Conservation (phyloP, 2,888 invertebrate genomes). For the Ceraclea dissimilis region DNA sequence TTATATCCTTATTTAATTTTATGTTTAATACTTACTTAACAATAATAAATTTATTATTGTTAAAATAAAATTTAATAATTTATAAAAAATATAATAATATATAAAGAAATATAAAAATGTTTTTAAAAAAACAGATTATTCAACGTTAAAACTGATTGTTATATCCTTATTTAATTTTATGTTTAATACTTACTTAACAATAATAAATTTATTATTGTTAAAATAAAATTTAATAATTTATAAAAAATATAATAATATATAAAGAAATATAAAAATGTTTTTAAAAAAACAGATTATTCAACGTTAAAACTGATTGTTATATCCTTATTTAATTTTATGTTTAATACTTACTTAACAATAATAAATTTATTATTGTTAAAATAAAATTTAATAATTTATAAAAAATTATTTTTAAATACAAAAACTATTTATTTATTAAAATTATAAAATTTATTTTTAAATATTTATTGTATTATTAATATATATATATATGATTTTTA, state of each 20-base stretch:
- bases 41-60: constrained; percentile 32
- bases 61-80: background rate
- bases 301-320: too few species aligned
- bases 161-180: constrained; percentile 9
- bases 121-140: background rate
- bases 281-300: background rate
- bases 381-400: background rate
- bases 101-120: constrained; percentile 60
- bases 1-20: constrained; percentile 30
- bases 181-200: too few species aligned
- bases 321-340: constrained; percentile 32
- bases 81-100: constrained; percentile 53
- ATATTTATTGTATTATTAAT: constrained; percentile 31
- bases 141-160: constrained; percentile 23
- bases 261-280: constrained; percentile 57
- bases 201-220: constrained; percentile 30
- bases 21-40: constrained; percentile 26
- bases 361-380: constrained; percentile 29
- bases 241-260: constrained; percentile 63
- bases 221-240: constrained; percentile 41
- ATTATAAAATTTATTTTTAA: background rate
- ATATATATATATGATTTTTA: constrained; percentile 41
- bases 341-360: constrained; percentile 27
- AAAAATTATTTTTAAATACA: background rate
- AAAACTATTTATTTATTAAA: background rate